Evolutionary conservation across 2,797 vertebrate genomes (phyloP).

Genomic region (Parauchenoglanis punctatus): DNA sequence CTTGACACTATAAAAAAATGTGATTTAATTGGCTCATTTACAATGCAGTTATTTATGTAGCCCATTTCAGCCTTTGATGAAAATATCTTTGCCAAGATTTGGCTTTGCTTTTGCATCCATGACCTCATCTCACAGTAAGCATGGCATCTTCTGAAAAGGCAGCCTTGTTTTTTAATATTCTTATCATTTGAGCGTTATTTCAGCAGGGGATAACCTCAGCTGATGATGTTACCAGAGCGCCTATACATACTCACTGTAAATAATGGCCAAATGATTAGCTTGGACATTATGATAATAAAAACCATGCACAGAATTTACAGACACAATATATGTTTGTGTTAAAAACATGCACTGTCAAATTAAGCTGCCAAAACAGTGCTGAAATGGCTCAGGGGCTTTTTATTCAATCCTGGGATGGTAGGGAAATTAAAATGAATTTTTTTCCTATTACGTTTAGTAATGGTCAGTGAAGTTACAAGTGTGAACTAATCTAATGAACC

Average conservation of each 20-base stretch:
- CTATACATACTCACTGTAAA: not conserved
- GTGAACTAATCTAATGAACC: not conserved
- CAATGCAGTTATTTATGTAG: conserved; percentile 15
- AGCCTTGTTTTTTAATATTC: not conserved
- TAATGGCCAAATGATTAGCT: not conserved
- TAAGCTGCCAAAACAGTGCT: conserved; percentile 4
- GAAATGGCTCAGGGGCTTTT: conserved; percentile 11
- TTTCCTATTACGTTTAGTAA: not conserved
- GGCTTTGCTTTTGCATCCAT: not conserved
- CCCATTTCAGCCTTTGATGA: conserved; percentile 10
- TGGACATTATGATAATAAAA: not conserved
- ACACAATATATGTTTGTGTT: not conserved
- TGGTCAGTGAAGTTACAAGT: not conserved
- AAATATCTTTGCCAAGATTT: conserved; percentile 14
- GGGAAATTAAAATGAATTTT: not conserved
- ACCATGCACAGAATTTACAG: not conserved
- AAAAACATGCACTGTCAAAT: not conserved
- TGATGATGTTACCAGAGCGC: not conserved
- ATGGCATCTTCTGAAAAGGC: conserved; percentile 1
- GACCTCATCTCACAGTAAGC: conserved; percentile 1
- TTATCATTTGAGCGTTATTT: conserved; percentile 10
- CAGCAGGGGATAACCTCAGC: conserved; percentile 2
- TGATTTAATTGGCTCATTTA: conserved; percentile 13
- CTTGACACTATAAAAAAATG: not conserved
- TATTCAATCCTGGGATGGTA: not conserved